These are phyloP conservation scores for Ecliptopera silaceata DNA, from an alignment of 2,888 invertebrate genomes.

Conservation along the genomic window DNA sequence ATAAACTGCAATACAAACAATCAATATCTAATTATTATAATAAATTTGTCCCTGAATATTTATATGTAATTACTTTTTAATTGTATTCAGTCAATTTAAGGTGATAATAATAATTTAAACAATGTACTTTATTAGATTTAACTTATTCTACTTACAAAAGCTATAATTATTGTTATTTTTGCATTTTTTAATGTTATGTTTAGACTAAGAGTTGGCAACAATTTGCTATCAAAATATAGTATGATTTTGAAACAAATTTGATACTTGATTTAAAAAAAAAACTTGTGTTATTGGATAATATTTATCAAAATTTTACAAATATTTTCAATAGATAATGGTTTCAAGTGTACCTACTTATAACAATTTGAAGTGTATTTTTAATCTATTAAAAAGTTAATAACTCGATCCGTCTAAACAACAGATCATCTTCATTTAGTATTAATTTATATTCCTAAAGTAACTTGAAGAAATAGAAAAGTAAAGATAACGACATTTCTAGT, in stretches of 20 bases:
- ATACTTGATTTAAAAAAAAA: neutral
- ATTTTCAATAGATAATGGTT: neutral
- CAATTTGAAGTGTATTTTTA: neutral
- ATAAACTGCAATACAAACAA: neutral
- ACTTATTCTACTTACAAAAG: constrained; percentile 46
- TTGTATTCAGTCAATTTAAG: constrained; percentile 35
- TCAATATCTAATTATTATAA: neutral
- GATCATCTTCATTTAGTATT: constrained; percentile 1
- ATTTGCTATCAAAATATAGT: neutral
- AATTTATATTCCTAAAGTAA: no score
- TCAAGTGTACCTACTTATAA: neutral
- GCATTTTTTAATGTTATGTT: constrained; percentile 6
- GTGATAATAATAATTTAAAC: constrained; percentile 33
- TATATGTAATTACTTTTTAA: no score
- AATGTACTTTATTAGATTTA: constrained; percentile 40
- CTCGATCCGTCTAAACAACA: constrained; percentile 19
- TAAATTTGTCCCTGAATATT: no score
- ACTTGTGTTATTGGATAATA: neutral
- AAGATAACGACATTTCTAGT: no score
- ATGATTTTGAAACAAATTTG: neutral
- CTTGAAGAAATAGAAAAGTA: no score
- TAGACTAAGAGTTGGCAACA: neutral
- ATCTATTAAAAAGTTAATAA: constrained; percentile 11
- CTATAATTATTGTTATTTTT: constrained; percentile 33
- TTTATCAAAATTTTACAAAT: neutral